Evolutionary conservation across 2,113 vertebrate species (phyloP).

Genomic region (Entelurus aequoreus): DNA sequence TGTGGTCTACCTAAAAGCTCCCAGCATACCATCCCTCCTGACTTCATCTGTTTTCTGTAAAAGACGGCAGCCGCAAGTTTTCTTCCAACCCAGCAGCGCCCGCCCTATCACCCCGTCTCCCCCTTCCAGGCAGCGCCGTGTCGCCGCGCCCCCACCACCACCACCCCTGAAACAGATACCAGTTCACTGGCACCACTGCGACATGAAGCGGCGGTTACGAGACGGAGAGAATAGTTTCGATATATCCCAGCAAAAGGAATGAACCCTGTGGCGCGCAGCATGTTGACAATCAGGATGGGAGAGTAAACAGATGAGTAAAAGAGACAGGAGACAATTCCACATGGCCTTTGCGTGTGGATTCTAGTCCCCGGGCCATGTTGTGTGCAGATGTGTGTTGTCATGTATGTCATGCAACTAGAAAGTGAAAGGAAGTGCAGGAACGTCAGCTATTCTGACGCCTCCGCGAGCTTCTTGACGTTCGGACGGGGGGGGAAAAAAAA

Average conservation of each 20-base stretch:
- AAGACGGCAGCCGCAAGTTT: slow-evolving; percentile 48
- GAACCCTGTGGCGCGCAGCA: slow-evolving; percentile 27
- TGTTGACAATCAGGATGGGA: slow-evolving; percentile 15
- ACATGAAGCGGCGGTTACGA: slow-evolving; percentile 41
- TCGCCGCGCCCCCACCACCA: slow-evolving; percentile 24
- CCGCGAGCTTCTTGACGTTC: too few species aligned
- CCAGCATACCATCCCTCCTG: slow-evolving; percentile 54
- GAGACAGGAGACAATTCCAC: slow-evolving; percentile 25
- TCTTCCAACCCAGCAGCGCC: slow-evolving; percentile 13
- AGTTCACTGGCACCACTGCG: slow-evolving; percentile 35
- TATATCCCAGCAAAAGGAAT: slow-evolving; percentile 41
- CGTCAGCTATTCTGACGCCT: background rate
- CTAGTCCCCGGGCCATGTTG: slow-evolving; percentile 54
- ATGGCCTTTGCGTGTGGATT: slow-evolving; percentile 47
- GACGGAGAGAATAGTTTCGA: slow-evolving; percentile 25
- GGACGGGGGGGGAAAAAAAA: too few species aligned
- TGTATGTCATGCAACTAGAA: slow-evolving; percentile 4
- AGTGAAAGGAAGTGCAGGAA: slow-evolving; percentile 12
- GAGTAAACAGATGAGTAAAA: slow-evolving; percentile 33
- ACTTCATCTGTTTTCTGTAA: slow-evolving; percentile 71
- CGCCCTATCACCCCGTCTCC: slow-evolving; percentile 32
- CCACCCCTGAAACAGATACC: slow-evolving; percentile 59
- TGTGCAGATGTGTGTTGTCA: slow-evolving; percentile 39
- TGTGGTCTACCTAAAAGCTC: slow-evolving; percentile 54
- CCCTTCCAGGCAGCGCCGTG: slow-evolving; percentile 26